phyloP scores from a whole-genome alignment of 2,113 vertebrate species.

The Nothocercus julius region DNA sequence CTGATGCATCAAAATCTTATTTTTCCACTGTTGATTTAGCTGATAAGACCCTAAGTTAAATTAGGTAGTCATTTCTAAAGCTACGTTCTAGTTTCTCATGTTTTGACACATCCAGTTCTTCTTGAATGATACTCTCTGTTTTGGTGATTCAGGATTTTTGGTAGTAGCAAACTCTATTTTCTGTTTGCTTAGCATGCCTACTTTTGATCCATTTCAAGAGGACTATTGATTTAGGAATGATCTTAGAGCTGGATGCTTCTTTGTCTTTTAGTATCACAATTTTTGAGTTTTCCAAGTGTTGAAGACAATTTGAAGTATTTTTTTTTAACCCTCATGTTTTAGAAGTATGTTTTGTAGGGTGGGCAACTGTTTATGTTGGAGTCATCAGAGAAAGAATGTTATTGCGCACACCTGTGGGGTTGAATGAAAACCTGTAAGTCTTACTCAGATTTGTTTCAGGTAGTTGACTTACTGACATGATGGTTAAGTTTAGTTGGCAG shows the following conservation, averaged over 20 bases:
- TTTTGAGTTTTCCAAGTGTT: not conserved
- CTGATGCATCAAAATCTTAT: not conserved
- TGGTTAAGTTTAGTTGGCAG: not conserved
- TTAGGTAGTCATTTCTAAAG: not conserved
- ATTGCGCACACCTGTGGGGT: not conserved
- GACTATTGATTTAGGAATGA: not conserved
- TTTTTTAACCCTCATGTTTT: not conserved
- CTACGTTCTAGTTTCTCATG: not conserved
- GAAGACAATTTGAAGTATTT: not conserved
- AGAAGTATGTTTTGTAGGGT: not conserved
- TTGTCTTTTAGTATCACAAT: not conserved
- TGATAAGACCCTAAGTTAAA: not conserved
- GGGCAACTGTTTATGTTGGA: not conserved
- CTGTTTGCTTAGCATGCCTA: not conserved
- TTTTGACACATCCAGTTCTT: not conserved
- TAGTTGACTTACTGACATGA: not conserved
- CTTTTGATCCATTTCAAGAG: not conserved
- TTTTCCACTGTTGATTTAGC: not conserved
- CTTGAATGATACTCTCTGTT: not conserved
- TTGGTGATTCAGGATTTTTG: not conserved
- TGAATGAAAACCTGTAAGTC: not conserved
- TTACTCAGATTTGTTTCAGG: not conserved
- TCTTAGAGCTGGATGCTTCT: not conserved
- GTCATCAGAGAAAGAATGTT: not conserved
- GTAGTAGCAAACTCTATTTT: not conserved